Evolutionary conservation across 2,888 invertebrate genomes (phyloP), one percentile per base, ranked within the genome.

Genomic region (Glyphotaelius pellucidus): DNA sequence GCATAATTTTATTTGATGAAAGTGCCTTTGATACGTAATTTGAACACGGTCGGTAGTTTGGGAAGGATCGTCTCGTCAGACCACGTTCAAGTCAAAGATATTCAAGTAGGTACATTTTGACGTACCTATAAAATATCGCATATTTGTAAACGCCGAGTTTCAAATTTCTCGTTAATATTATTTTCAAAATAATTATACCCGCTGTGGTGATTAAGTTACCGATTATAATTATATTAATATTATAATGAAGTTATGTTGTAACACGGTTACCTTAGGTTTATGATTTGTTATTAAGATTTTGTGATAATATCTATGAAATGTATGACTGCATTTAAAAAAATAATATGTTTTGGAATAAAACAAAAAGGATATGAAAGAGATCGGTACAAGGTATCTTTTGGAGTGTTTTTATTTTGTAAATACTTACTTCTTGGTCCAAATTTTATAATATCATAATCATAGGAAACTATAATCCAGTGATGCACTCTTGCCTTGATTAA

Each of bases 11-110:
- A 67, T 85, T 84, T 89, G 47, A 90, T 80, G 85, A 67, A 31
- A 90, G 92, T 92, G 92, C 92, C 92, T 92, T 92, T 67, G 47
- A 86, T 87, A 52, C 11, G 80, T 80, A 86, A 90, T 67, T 81
- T 32, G 31, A 35, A 86, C 85, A 67, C 42, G 85, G 90, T 32
- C 87, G 90, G 90, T 90, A 87, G 31, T 47, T 47, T 32, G 25
- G 25, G 52, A 87, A 87, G 31, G 52, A 14, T 87, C 47, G 15
- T 31, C 67, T 31, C 31, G 12, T 52, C 30, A 87, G 52, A 47
- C 19, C 85, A 32, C 83, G 83, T 35, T 32, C 25, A 19, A 83
- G 35, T n/a, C 11, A 83, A 3, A 35, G 83, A 83, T 83, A n/a
- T 35, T 15, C 19, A 83, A 19, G n/a, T 35, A 19, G 15, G 83